Base-by-base conservation (phyloP, 53 echinoderm and acorn worm species). In the Luidia sarsii region DNA sequence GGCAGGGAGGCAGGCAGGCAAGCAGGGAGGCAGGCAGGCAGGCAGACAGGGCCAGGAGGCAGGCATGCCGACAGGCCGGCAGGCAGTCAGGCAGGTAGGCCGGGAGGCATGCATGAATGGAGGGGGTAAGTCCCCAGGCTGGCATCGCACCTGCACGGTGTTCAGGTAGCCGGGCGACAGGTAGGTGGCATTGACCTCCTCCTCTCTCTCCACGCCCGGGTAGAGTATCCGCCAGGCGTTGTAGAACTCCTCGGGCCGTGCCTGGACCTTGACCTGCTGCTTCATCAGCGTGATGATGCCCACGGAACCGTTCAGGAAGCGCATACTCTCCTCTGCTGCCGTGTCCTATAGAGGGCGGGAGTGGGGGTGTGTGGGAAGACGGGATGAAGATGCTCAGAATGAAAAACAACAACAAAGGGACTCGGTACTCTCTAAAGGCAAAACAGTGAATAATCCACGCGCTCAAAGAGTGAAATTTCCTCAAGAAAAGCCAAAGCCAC, bases 241-340 rank as follows among this genome's bases (percentile, higher is more conserved):
- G 54, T 84, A 68, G 79, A 89, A 89, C 18, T 86, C 69, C 43
- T 55, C 46, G 9, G 91, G 86, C 0, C 83, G 35, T 0, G 27
- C 72, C 16, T 83, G 89, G 16, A 99, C 79, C 19, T 65, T 53
- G 4, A 99, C 94, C 50, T 91, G 83, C 57, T 99, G 91, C 50
- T 94, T 91, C 22, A 94, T 65, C 4, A 99, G 73, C 7, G 94
- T 88, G 49, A 99, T 20, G 54, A 99, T 99, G 3, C 99, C 99
- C 0, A 79, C 75, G 13, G 99, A 89, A 2, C 89, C 89, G 68
- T 99, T 99, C 21, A 99, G 91, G 62, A 90, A 93, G 11, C 87
- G 64, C 54, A 93, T 54, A 34, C 84, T 87, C 7, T 23, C 77
- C 21, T 93, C 87, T 2, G 67, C 79, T 13, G 60, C 54, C 20